Percentiles rank a stretch among this genome's conserved stretches.
These are phyloP conservation scores for Gymnoscelis rufifasciata DNA, from an alignment of 2,888 invertebrate species.

Conservation along the genomic window DNA sequence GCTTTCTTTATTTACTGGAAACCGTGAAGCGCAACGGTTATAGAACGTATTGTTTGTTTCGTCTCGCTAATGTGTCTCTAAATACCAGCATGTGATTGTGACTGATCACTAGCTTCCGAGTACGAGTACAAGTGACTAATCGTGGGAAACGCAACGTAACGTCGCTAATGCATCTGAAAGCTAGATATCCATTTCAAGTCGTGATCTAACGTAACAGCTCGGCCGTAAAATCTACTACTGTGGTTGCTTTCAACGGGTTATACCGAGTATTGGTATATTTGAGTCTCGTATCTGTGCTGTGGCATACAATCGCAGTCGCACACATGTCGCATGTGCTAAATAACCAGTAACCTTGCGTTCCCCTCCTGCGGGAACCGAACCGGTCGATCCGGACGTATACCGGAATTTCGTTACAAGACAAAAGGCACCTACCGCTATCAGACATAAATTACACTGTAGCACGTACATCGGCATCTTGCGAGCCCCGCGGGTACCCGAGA, in stretches of 20 bases:
- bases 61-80: slow-evolving; percentile 10
- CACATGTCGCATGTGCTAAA: slow-evolving; percentile 55
- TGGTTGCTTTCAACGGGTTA: not conserved
- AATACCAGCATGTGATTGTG: slow-evolving; percentile 19
- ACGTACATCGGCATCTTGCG: slow-evolving; percentile 37
- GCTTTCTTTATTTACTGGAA: slow-evolving; percentile 3
- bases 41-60: not conserved
- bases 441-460: slow-evolving; percentile 1
- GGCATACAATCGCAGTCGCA: slow-evolving; percentile 21
- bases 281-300: slow-evolving; percentile 16
- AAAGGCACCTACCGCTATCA: slow-evolving; percentile 26
- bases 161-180: slow-evolving; percentile 12
- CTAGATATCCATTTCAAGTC: too few relatives aligned
- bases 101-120: slow-evolving; percentile 16
- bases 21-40: slow-evolving; percentile 4
- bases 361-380: slow-evolving; percentile 68
- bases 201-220: too few relatives aligned
- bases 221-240: not conserved
- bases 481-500: slow-evolving; percentile 29
- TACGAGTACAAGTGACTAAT: slow-evolving; percentile 22
- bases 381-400: slow-evolving; percentile 52
- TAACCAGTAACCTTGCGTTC: slow-evolving; percentile 64
- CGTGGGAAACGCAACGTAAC: slow-evolving; percentile 27
- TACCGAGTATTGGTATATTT: slow-evolving; percentile 4
- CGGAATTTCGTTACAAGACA: slow-evolving; percentile 50